Evolutionary conservation across 2,888 invertebrate genomes (phyloP), one percentile per base, ranked within the genome.

Genomic region (Hydroisotoma schaefferi): DNA sequence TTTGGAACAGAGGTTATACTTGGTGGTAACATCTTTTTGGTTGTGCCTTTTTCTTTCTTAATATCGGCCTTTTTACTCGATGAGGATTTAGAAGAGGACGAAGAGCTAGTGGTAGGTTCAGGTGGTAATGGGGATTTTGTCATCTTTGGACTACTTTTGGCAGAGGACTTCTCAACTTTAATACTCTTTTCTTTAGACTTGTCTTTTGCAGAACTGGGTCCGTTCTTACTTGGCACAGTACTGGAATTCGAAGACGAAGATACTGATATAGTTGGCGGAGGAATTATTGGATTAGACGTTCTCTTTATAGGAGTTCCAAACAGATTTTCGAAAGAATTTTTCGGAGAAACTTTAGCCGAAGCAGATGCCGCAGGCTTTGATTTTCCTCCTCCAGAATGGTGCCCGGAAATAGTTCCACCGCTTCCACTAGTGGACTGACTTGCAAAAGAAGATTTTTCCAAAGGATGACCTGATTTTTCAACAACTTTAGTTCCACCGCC

Each of bases 261-360:
- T 18, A 44, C 22, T 2, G 51, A 44, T 6, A 49, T 47, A 3
- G 53, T 37, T 27, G 52, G 22, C 4, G 37, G 10, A 10, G n/a
- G 8, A 22, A 33, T 22, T 18, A 52, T 26, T 25, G 38, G 29
- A 26, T 48, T 51, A n/a, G 65, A 59, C 2, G 63, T 59, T 2
- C 69, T 56, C 75, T 89, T 90, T 71, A 92, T 86, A 0, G 91
- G 90, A 23, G 87, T 81, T 0, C 92, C 92, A 79, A 93, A 93
- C 44, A 93, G 79, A 73, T 85, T 87, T 51, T 85, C 85, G 77
- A 92, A 92, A 64, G 85, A 83, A 73, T 83, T 83, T 27, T 78
- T 80, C 6, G 69, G 66, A 18, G 65, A 67, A 2, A 61, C 59
- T 57, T 66, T 70, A 25, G 69, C 66, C 8, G 69, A 58, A 55